Evolutionary conservation across 2,888 invertebrate species (phyloP).

Genomic region (Tetranychus piercei): DNA sequence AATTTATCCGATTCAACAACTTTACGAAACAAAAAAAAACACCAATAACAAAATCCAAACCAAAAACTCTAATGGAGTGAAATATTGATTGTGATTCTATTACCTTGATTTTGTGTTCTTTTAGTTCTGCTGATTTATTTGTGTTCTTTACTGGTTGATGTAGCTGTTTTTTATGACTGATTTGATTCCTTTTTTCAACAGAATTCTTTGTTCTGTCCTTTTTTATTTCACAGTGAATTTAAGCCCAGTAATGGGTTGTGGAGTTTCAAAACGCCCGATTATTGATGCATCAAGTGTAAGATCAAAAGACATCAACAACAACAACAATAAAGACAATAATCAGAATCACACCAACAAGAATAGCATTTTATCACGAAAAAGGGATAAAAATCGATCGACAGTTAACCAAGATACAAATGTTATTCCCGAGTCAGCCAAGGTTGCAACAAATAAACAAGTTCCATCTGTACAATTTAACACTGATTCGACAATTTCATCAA

Average conservation of each 20-base stretch:
- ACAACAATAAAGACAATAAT: background rate
- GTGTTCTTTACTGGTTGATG: no score
- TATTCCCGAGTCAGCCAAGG: background rate
- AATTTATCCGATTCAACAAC: no score
- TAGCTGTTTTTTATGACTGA: no score
- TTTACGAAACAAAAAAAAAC: no score
- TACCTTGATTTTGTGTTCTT: no score
- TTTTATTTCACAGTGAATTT: background rate
- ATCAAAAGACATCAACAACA: background rate
- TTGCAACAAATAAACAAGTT: background rate
- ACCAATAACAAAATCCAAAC: no score
- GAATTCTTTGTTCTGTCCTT: no score
- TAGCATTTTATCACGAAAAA: background rate
- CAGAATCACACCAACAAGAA: background rate
- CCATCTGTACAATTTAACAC: background rate
- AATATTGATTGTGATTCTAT: no score
- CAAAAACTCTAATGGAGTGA: no score
- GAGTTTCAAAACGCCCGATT: background rate
- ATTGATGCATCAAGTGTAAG: background rate
- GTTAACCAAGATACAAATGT: background rate
- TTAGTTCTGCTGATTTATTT: no score
- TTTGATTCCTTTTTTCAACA: no score
- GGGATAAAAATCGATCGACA: background rate
- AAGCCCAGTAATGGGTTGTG: slow-evolving; percentile 4
- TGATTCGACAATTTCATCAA: background rate